These are phyloP conservation scores for Frankliniella intonsa DNA, from an alignment of 2,888 invertebrate species.

Conservation along the genomic window DNA sequence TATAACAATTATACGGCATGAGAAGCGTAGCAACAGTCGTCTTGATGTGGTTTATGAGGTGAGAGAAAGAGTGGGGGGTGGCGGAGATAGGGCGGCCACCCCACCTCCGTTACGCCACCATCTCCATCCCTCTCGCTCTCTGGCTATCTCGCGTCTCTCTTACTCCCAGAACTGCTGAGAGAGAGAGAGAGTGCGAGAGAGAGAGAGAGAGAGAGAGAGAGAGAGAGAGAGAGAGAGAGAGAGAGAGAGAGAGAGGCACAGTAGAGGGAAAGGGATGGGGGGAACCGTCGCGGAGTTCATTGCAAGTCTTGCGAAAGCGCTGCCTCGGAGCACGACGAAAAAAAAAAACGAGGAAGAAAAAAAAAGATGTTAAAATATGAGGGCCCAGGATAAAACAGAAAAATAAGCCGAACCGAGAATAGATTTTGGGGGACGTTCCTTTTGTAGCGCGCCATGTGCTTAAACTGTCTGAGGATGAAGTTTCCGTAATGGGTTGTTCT, in stretches of 20 bases:
- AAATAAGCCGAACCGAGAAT: neutral
- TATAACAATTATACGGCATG: conserved; percentile 11
- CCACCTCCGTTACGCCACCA: too few relatives aligned
- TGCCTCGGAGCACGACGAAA: neutral
- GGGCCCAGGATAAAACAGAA: neutral
- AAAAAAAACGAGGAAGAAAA: neutral
- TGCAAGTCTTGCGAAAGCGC: conserved; percentile 6
- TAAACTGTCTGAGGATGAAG: conserved; percentile 21
- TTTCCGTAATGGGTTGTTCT: conserved; percentile 13
- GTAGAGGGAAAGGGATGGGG: neutral
- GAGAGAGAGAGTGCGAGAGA: neutral
- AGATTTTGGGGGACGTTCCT: conserved; percentile 15
- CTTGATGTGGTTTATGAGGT: conserved; percentile 22
- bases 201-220: neutral
- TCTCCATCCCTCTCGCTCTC: too few relatives aligned
- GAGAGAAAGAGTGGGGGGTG: conserved; percentile 11
- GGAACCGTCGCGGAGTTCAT: neutral
- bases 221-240: neutral
- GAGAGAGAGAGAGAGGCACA: neutral
- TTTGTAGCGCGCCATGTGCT: conserved; percentile 11
- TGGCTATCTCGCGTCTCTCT: too few relatives aligned
- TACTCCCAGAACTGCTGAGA: neutral
- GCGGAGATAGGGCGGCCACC: neutral
- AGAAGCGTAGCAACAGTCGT: conserved; percentile 14
- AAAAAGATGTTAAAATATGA: neutral